phyloP scores from a whole-genome alignment of 2,888 invertebrate genomes.

The Metallyticus violacea region DNA sequence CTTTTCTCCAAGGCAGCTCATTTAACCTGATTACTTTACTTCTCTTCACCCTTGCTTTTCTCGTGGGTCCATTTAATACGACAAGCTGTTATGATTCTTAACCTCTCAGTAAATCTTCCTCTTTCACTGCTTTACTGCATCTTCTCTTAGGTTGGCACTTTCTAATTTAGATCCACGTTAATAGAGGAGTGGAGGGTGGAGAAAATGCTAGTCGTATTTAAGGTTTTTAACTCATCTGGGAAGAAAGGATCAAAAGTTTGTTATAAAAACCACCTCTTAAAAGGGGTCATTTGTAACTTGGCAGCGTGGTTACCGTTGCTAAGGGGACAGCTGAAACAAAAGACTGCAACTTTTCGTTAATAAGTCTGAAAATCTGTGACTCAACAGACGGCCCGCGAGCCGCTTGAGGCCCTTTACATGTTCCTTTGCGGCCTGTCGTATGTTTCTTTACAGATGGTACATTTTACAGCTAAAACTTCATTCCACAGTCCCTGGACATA shows the following conservation, averaged over 20 bases:
- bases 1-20: conserved; percentile 1
- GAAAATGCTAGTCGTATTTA: neutral
- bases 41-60: neutral
- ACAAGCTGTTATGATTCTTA: conserved; percentile 9
- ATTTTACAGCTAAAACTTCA: too few relatives aligned
- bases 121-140: neutral
- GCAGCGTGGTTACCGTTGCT: neutral
- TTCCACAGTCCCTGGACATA: too few relatives aligned
- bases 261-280: neutral
- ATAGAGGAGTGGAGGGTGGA: neutral
- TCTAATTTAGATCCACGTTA: neutral
- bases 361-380: too few relatives aligned
- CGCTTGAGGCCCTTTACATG: too few relatives aligned
- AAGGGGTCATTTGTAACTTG: neutral
- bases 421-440: too few relatives aligned
- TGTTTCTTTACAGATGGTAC: too few relatives aligned
- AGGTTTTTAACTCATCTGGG: neutral
- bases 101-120: neutral
- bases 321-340: too few relatives aligned
- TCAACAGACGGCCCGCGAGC: too few relatives aligned
- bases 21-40: neutral
- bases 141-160: neutral
- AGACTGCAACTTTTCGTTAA: too few relatives aligned
- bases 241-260: neutral
- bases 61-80: neutral